These are phyloP conservation scores for Acleris emargana DNA, from an alignment of 2,888 invertebrate genomes.

Conservation along the genomic window DNA sequence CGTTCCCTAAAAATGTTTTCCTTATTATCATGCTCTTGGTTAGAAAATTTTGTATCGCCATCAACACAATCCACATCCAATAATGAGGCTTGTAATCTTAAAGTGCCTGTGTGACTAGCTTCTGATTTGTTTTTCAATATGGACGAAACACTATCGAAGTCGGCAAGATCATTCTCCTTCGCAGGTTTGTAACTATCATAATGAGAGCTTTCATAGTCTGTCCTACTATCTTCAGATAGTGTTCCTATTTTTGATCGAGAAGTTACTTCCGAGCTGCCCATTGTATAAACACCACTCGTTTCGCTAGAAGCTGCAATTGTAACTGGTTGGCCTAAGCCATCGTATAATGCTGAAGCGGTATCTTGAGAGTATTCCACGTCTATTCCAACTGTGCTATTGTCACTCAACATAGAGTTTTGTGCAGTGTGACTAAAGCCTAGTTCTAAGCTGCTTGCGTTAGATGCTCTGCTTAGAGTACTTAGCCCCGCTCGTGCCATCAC, in stretches of 20 bases:
- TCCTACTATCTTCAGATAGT: conserved; percentile 69
- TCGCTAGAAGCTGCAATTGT: conserved; percentile 89
- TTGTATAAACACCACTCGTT: conserved; percentile 93
- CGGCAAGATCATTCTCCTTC: conserved; percentile 77
- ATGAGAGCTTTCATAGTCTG: conserved; percentile 79
- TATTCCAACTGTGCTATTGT: conserved; percentile 86
- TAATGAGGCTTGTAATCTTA: conserved; percentile 55
- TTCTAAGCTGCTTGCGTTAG: conserved; percentile 92
- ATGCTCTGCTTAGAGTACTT: conserved; percentile 85
- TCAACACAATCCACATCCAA: conserved; percentile 80
- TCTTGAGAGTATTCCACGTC: conserved; percentile 85
- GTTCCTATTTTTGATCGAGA: conserved; percentile 84
- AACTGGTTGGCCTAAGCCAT: conserved; percentile 76
- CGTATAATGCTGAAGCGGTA: conserved; percentile 84
- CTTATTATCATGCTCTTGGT: conserved; percentile 74
- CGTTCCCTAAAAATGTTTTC: conserved; percentile 84
- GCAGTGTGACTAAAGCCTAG: conserved; percentile 94
- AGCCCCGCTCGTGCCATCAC: conserved; percentile 86
- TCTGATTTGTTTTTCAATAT: conserved; percentile 81
- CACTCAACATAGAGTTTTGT: conserved; percentile 91
- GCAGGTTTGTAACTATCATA: conserved; percentile 84
- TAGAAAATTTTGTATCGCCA: conserved; percentile 63
- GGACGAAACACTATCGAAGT: conserved; percentile 78
- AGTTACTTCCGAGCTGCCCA: conserved; percentile 87
- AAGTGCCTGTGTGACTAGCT: conserved; percentile 55